These are phyloP conservation scores for Drosophila saltans DNA, from an alignment of 1,140 invertebrate species.

Conservation along the genomic window DNA sequence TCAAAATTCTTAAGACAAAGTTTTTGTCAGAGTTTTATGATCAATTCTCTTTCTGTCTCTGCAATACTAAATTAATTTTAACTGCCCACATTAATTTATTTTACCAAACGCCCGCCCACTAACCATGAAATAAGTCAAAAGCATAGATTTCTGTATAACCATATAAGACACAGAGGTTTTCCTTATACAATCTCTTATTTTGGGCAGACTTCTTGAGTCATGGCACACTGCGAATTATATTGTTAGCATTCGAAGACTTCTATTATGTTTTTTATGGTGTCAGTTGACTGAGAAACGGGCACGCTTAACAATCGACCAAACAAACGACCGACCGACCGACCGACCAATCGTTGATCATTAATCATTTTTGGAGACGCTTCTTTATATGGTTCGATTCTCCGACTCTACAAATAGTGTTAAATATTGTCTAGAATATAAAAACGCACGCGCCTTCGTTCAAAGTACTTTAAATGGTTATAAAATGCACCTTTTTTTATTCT, in stretches of 20 bases:
- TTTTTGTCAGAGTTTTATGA: conserved; percentile 16
- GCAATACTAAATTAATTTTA: conserved; percentile 52
- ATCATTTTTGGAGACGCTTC: conserved; percentile 54
- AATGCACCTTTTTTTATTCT: conserved; percentile 51
- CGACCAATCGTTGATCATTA: conserved; percentile 52
- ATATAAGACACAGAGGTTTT: conserved; percentile 34
- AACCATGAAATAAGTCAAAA: conserved; percentile 19
- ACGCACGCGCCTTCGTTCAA: conserved; percentile 37
- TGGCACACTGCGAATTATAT: not conserved
- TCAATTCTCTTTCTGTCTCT: too few relatives aligned
- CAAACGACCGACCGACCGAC: too few relatives aligned
- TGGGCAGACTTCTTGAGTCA: conserved; percentile 62
- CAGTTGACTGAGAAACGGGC: conserved; percentile 40
- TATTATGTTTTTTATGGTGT: not conserved
- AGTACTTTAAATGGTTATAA: not conserved
- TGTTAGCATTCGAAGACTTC: conserved; percentile 35
- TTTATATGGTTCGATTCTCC: conserved; percentile 52
- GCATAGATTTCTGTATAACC: conserved; percentile 40
- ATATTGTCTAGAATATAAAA: conserved; percentile 13
- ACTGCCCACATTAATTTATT: conserved; percentile 64
- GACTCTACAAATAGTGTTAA: conserved; percentile 56
- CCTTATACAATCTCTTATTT: conserved; percentile 30
- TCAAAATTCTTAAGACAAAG: conserved; percentile 38
- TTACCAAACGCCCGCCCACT: conserved; percentile 58
- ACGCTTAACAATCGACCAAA: conserved; percentile 15